Percentiles rank a stretch among this genome's conserved stretches.
Evolutionary conservation across 2,113 vertebrate species (phyloP).

Genomic region (Rhombomys opimus): DNA sequence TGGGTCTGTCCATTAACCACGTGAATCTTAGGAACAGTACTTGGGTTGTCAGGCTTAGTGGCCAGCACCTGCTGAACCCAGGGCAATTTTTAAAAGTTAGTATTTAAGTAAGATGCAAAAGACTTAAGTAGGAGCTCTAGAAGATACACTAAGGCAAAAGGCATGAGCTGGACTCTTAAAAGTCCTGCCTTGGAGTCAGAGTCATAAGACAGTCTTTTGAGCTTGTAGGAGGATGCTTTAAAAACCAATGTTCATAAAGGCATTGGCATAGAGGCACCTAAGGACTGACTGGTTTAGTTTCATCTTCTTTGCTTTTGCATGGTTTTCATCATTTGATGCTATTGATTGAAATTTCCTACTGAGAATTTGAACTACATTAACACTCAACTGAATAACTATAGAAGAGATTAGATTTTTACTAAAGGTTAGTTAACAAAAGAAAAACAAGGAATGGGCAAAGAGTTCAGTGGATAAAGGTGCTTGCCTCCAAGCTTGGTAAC

Average conservation of each 20-base stretch:
- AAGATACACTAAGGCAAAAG: conserved; percentile 8
- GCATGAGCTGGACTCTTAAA: neutral
- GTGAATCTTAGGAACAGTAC: neutral
- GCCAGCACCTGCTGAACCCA: neutral
- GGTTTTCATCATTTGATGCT: conserved; percentile 26
- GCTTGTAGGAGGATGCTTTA: neutral
- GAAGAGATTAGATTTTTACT: conserved; percentile 7
- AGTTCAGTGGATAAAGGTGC: neutral
- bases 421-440: neutral
- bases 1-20: neutral
- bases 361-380: neutral
- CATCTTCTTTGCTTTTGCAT: neutral
- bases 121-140: neutral
- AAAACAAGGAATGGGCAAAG: neutral
- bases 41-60: too few relatives aligned
- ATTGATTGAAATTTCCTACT: neutral
- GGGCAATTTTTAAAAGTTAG: conserved; percentile 13
- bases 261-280: neutral
- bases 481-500: neutral
- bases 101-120: conserved; percentile 5
- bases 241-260: neutral
- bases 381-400: neutral
- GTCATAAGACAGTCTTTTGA: neutral
- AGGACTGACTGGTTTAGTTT: neutral
- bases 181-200: neutral